phyloP scores from a whole-genome alignment of 37 sponge, comb jelly and placozoan genomes.

The Mnemiopsis leidyi region DNA sequence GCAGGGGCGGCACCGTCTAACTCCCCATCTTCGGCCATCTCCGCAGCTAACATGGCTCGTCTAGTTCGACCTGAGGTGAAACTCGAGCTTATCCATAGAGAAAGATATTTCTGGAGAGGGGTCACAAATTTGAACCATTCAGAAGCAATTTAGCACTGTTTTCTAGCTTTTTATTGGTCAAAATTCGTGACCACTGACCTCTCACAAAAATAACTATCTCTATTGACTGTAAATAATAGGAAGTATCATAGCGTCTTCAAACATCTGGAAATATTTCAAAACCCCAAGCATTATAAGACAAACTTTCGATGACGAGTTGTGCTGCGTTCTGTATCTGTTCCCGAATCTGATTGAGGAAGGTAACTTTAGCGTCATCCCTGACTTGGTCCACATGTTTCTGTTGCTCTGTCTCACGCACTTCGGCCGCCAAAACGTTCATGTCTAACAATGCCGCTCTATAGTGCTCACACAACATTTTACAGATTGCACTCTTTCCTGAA shows the following conservation, averaged over 20 bases:
- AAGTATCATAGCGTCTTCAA: too few relatives aligned
- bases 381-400: conserved; percentile 72
- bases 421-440: conserved; percentile 69
- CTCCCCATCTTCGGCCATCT: conserved; percentile 69
- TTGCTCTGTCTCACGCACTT: conserved; percentile 68
- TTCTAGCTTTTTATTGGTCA: too few relatives aligned
- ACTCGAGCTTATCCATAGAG: too few relatives aligned
- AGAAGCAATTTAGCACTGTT: too few relatives aligned
- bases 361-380: conserved; percentile 71
- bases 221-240: not conserved
- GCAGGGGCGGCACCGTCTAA: not conserved
- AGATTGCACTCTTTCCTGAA: conserved; percentile 75
- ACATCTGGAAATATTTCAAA: too few relatives aligned
- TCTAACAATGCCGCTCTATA: conserved; percentile 79
- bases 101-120: too few relatives aligned
- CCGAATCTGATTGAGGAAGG: conserved; percentile 59
- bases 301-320: conserved; percentile 35
- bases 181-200: not conserved
- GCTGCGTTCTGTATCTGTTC: conserved; percentile 62
- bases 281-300: not conserved
- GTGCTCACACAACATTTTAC: conserved; percentile 74
- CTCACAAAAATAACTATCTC: not conserved
- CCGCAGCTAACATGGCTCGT: conserved; percentile 67
- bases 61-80: not conserved
- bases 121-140: too few relatives aligned